Evolutionary conservation across 2,888 invertebrate genomes (phyloP).

Genomic region (Eristalis tenax): DNA sequence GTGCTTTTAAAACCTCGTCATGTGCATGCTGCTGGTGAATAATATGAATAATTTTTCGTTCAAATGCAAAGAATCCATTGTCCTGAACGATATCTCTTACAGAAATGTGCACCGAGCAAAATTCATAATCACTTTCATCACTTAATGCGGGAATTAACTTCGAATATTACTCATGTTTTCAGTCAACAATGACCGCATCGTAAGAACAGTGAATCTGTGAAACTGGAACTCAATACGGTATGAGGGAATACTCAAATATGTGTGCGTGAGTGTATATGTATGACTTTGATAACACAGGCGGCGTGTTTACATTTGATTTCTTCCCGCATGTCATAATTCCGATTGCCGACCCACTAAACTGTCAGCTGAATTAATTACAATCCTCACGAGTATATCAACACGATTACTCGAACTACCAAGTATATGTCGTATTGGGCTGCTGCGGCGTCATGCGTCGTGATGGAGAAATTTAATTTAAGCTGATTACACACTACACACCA

Average conservation of each 20-base stretch:
- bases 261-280: neutral
- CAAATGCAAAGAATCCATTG: neutral
- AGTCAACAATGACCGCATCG: conserved; percentile 32
- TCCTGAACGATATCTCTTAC: neutral
- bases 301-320: conserved; percentile 56
- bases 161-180: neutral
- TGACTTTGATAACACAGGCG: conserved; percentile 53
- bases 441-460: conserved; percentile 28
- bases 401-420: neutral
- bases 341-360: conserved; percentile 63
- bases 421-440: conserved; percentile 25
- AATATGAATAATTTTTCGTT: neutral
- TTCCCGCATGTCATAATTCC: conserved; percentile 39
- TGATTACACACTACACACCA: conserved; percentile 65
- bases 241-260: neutral
- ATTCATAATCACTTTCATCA: neutral
- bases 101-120: neutral
- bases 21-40: neutral
- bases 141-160: neutral
- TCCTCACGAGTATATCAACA: conserved; percentile 42
- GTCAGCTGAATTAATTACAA: conserved; percentile 70
- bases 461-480: conserved; percentile 68
- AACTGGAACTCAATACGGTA: neutral
- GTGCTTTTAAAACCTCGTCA: neutral
- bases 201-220: conserved; percentile 33